A percentile compares a stretch with the other conserved stretches of the same genome.
Evolutionary conservation across 53 echinoderm and acorn worm genomes (phyloP).

Genomic region (Echinometra lucunter): DNA sequence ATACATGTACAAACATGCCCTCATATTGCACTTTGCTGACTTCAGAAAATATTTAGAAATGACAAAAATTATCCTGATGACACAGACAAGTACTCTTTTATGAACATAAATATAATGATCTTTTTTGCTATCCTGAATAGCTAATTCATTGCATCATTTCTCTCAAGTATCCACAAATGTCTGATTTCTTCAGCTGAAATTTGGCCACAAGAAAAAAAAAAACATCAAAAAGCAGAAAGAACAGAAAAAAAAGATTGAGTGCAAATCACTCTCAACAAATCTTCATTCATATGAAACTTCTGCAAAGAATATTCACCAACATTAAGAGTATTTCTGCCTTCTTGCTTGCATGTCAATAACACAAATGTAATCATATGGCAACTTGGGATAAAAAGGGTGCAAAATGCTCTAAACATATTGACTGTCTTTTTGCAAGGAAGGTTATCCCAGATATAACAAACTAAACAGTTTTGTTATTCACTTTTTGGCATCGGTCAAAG

Average conservation of each 20-base stretch:
- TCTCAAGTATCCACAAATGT: not conserved
- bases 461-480: not conserved
- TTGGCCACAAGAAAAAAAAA: not conserved
- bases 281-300: not conserved
- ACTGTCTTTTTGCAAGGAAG: not conserved
- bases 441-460: not conserved
- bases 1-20: conserved; percentile 6
- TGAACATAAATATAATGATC: not conserved
- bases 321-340: not conserved
- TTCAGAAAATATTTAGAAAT: not conserved
- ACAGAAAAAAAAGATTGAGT: not conserved
- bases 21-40: conserved; percentile 51
- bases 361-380: not conserved
- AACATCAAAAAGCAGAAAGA: not conserved
- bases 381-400: not conserved
- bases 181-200: not conserved
- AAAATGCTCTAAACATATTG: not conserved
- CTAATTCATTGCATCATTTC: not conserved
- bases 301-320: not conserved
- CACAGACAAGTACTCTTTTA: not conserved
- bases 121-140: not conserved
- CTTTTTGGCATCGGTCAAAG: not conserved
- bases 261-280: not conserved
- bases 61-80: not conserved
- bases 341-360: not conserved